A percentile compares a stretch with the other conserved stretches of the same genome.
Conservation (phyloP, 2,113 vertebrate species). For the Cephalopterus ornatus region DNA sequence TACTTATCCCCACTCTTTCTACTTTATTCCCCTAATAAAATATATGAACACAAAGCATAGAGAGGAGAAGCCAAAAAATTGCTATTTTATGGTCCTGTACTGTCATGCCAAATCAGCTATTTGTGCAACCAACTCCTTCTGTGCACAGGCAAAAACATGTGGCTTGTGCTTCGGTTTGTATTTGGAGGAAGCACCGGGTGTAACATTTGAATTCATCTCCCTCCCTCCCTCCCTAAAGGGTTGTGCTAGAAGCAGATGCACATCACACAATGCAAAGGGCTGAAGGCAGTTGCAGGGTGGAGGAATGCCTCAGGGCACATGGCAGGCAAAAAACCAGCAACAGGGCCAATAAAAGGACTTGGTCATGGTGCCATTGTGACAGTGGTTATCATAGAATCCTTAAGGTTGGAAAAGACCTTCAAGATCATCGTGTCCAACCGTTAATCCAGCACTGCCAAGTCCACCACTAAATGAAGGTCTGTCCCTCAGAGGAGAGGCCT, state of each 20-base stretch:
- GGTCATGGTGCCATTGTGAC: not conserved
- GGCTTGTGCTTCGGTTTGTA: not conserved
- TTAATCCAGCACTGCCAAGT: not conserved
- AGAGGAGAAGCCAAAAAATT: conserved; percentile 71
- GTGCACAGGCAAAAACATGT: not conserved
- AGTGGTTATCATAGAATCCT: not conserved
- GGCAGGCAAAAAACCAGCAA: not conserved
- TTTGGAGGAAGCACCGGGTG: not conserved
- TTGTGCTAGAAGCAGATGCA: not conserved
- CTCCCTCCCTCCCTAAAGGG: not conserved
- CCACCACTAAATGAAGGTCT: not conserved
- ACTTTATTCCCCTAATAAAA: conserved; percentile 46
- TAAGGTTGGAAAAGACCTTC: not conserved
- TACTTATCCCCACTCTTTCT: conserved; percentile 25
- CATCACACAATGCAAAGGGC: not conserved
- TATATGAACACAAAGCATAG: conserved; percentile 67
- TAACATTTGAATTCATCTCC: not conserved
- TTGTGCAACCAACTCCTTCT: not conserved
- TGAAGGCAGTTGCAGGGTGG: not conserved
- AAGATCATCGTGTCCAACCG: not conserved
- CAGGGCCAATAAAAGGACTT: not conserved
- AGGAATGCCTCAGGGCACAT: not conserved
- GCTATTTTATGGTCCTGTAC: conserved; percentile 57
- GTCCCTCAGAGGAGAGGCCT: not conserved
- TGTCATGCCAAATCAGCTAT: not conserved